Evolutionary conservation across 2,888 invertebrate genomes (phyloP).

Genomic region (Drosophila barbarae): DNA sequence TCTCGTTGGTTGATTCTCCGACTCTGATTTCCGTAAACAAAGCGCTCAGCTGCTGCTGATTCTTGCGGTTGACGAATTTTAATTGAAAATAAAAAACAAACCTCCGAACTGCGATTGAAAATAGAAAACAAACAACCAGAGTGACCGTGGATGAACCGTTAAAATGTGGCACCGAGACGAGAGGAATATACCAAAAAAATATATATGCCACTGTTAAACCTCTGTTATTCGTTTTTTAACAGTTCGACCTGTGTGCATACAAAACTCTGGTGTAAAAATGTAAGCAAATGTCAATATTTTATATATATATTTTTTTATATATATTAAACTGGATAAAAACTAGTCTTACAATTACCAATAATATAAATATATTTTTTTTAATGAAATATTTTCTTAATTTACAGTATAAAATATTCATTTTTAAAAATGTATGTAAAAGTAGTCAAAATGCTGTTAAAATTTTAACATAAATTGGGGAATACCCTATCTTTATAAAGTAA

Average conservation of each 20-base stretch:
- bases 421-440: neutral
- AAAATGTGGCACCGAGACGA: neutral
- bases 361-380: neutral
- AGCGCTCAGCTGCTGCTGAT: conserved; percentile 20
- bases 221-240: neutral
- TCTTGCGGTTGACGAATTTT: conserved; percentile 19
- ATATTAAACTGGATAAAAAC: neutral
- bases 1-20: neutral
- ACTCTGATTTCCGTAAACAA: conserved; percentile 14
- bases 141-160: neutral
- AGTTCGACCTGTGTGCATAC: neutral
- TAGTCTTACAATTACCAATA: neutral
- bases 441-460: neutral
- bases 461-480: neutral
- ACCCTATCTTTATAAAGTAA: neutral
- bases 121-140: conserved; percentile 13
- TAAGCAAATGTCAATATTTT: neutral
- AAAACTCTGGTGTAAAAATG: neutral
- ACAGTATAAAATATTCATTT: neutral
- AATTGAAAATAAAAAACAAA: conserved; percentile 42
- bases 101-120: conserved; percentile 9
- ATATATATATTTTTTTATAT: neutral
- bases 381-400: too few species aligned
- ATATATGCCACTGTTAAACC: neutral
- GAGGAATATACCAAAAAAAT: neutral